Evolutionary conservation across 2,113 vertebrate genomes (phyloP), one percentile per base, ranked within the genome.

Genomic region (Toxotes chatareus): DNA sequence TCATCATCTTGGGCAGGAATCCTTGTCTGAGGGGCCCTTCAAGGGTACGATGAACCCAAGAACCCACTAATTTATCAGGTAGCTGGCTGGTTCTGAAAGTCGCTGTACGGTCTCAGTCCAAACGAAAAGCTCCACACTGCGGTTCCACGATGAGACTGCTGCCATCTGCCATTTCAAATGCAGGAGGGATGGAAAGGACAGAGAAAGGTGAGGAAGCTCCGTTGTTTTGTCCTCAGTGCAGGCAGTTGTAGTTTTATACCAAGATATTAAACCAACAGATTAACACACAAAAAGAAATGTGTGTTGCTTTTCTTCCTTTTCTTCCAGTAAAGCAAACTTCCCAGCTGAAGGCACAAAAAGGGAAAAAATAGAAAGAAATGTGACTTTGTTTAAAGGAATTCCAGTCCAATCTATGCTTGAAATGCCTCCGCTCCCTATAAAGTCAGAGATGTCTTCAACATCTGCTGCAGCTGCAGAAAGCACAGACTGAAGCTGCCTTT

Each of bases 1-100:
- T 99, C 97, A 98, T 98, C 94, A 95, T 99, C 94, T 95, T 95
- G 90, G 91, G 90, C 34, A 85, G 79, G 62, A 81, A 70, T 76
- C 80, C 11, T 62, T 40, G 76, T 88, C 70, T 44, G 40, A 60
- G 46, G 64, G 73, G 64, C 70, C 85, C 73, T 73, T 79, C 5
- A 63, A 82, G 83, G 77, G 42, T 83, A 68, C 32, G 9, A 40
- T 49, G 69, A 83, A 83, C 67, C 84, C 72, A 66, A 82, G 74
- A 64, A 83, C 44, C 47, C 34, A 61, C 76, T 76, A 72, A 69
- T 73, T 63, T 12, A 38, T 61, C 68, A 65, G 68, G 63, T 78
- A 36, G 23, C 34, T 44, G 67, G 57, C 51, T 82, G 64, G 34
- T 51, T 75, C 59, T 38, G 59, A 62, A 8, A 53, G 61, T n/a